phyloP scores from a whole-genome alignment of 1,140 invertebrate species.

The Luehdorfia chinensis region DNA sequence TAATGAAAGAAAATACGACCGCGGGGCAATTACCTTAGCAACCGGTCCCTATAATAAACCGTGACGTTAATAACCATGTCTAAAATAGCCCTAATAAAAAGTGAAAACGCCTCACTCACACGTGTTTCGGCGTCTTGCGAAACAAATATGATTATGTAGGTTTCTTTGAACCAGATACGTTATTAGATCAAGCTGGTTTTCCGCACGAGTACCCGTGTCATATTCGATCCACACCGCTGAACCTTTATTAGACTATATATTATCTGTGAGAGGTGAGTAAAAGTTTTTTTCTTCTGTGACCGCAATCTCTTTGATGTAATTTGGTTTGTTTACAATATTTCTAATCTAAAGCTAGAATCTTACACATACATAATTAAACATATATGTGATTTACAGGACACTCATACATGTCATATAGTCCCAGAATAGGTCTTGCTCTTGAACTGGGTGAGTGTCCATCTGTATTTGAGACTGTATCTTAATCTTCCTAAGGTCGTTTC shows the following conservation, averaged over 20 bases:
- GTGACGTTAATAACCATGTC: slow-evolving; percentile 14
- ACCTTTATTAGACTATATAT: slow-evolving; percentile 7
- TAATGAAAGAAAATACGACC: too few relatives aligned
- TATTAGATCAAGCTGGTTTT: neutral
- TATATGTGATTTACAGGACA: too few relatives aligned
- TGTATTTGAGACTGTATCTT: too few relatives aligned
- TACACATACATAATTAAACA: too few relatives aligned
- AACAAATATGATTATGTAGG: neutral
- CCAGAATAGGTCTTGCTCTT: too few relatives aligned
- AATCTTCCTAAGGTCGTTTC: too few relatives aligned
- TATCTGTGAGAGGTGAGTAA: neutral
- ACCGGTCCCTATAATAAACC: neutral
- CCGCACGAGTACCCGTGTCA: neutral
- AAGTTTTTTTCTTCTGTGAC: neutral
- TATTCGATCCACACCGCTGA: slow-evolving; percentile 7
- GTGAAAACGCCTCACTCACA: slow-evolving; percentile 21
- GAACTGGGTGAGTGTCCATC: too few relatives aligned
- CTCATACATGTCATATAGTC: too few relatives aligned
- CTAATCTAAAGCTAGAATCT: too few relatives aligned
- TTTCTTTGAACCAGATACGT: neutral
- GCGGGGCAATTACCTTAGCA: too few relatives aligned
- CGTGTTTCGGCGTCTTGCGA: neutral
- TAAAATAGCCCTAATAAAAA: slow-evolving; percentile 29
- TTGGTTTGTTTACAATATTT: too few relatives aligned
- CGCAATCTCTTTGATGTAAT: too few relatives aligned